Percentiles rank a stretch among this genome's conserved stretches.
Evolutionary conservation across 2,888 invertebrate genomes (phyloP).

Genomic region (Hirtodrosophila confusa): DNA sequence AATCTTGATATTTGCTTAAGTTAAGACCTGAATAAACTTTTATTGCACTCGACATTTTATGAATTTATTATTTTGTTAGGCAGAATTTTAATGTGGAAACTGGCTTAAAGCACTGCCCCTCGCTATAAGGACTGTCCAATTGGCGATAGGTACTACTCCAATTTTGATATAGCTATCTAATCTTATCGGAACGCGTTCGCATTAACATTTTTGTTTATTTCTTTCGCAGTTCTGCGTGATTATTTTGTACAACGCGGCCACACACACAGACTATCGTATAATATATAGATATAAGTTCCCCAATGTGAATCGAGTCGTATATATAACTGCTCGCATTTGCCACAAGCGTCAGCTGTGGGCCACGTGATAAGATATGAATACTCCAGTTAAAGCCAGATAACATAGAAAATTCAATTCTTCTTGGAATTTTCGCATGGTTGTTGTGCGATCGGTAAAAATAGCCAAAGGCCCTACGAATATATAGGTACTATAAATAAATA

Average conservation of each 20-base stretch:
- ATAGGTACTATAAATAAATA: conserved; percentile 30
- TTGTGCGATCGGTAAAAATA: conserved; percentile 52
- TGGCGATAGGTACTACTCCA: conserved; percentile 9
- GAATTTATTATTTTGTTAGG: conserved; percentile 11
- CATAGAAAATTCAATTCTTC: conserved; percentile 7
- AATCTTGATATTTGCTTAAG: conserved; percentile 14
- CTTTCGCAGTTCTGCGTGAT: conserved; percentile 24
- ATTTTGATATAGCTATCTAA: conserved; percentile 30
- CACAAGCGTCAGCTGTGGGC: conserved; percentile 20
- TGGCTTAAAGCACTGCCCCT: background rate
- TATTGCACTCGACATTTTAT: conserved; percentile 20
- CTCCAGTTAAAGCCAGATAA: background rate
- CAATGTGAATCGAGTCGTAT: background rate
- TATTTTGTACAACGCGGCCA: conserved; percentile 11
- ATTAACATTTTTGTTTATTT: conserved; percentile 35
- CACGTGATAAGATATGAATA: conserved; percentile 52
- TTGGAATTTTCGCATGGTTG: conserved; percentile 35
- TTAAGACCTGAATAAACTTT: conserved; percentile 13
- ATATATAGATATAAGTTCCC: background rate
- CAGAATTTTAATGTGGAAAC: conserved; percentile 5
- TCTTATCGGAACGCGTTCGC: conserved; percentile 37
- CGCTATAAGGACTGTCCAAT: background rate
- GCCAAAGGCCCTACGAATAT: conserved; percentile 7
- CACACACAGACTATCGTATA: too few relatives aligned
- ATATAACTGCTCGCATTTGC: conserved; percentile 23